Base-by-base conservation (phyloP, 2,113 vertebrate species). In the Oceanites oceanicus region DNA sequence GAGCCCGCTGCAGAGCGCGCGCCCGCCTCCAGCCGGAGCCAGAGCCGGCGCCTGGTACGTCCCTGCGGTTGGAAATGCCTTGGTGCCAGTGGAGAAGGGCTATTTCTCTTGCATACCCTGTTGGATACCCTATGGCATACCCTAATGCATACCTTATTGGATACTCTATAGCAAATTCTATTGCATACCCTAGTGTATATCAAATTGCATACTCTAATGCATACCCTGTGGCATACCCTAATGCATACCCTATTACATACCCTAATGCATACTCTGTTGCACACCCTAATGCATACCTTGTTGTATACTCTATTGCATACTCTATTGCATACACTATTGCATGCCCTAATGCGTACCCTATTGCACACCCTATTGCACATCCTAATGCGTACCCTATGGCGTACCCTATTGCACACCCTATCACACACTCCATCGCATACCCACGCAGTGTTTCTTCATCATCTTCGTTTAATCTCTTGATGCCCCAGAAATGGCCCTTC, bases 31-130 rank as follows among this genome's bases (percentile, higher is more conserved):
- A 40, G 66, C 25, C 74, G 63, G 70, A 96, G 79, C 25, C 77
- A 66, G 70, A 96, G 79, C 67, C 90, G 21, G 84, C 21, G 44
- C 63, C 74, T 83, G 94, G 63, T 68, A 15, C 45, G 16, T 72
- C 80, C 86, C 85, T 80, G 88, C 52, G 3, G 62, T 61, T 90
- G 86, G 84, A 83, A 87, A 65, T 92, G 88, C 85, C 70, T 55
- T n/a, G 56, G 59, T 90, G 53, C 79, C 61, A 5, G 13, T 56
- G 38, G 59, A 79, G 86, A 55, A 92, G 88, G 59, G 56, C 42
- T 76, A 20, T 92, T 94, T 94, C 86, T 74, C 36, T 49, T 70
- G 59, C n/a, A 44, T 29, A 32, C 63, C 50, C 20, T 11, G 17
- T 42, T 32, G n/a, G 27, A 53, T 30, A 30, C 53, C 29, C 38